Evolutionary conservation across 2,113 vertebrate species (phyloP), one percentile per base, ranked within the genome.

Genomic region (Petaurus breviceps): DNA sequence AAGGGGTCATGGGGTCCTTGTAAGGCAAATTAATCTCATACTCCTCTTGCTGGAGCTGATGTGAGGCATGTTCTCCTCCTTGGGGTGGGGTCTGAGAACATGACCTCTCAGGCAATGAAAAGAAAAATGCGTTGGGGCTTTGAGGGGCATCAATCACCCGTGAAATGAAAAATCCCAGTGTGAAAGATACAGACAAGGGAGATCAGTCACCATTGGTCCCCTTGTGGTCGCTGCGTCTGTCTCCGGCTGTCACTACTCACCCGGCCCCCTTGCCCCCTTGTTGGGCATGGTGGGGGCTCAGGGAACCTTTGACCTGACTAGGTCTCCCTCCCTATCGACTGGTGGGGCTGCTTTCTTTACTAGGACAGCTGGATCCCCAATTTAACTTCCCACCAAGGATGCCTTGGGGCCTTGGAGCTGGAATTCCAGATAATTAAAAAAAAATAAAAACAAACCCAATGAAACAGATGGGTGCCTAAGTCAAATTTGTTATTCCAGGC

Each of bases 381-480:
- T 53, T 61, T 94, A 46, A 53, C 93, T 90, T 91, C 90, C 93
- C 92, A 93, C 89, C 89, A 51, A 96, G 90, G 92, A 31, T 37
- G 93, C 54, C 31, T 92, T 16, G 49, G 92, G 22, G 96, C 97
- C 95, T 97, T 92, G 50, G 14, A 55, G 96, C 89, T 43, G 0
- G 92, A 61, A 90, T 93, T 96, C 92, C 95, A 90, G 94, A 91
- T 93, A n/a, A 24, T 96, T 53, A 61, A 61, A 57, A 93, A 94
- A 92, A 97, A 92, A 97, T 90, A 94, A 50, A 31, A 93, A 93
- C 52, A 89, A 92, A 47, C 92, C 91, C 93, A 95, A 97, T 53
- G 68, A 68, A 94, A 90, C 93, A 95, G 94, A 90, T 61, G 68
- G 68, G 51, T 26, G 28, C 51, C 84, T 61, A 31, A 61, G 93